Conservation (phyloP, 2,797 vertebrate species). For the Oryzias sinensis region DNA sequence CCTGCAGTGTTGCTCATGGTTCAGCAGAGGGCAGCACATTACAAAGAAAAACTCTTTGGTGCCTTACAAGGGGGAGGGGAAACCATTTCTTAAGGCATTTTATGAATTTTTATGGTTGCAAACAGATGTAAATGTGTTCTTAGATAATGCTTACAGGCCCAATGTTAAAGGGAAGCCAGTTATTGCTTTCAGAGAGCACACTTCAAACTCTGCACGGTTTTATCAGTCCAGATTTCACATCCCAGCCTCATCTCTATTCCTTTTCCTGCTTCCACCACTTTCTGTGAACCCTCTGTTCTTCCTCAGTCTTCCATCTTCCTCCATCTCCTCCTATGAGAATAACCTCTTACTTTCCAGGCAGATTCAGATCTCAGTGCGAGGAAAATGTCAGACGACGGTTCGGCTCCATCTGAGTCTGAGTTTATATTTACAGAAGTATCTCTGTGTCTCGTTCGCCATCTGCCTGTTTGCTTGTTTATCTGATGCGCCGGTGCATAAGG, state of each 20-base stretch:
- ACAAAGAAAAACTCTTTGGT: slow-evolving; percentile 2
- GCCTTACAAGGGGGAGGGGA: neutral
- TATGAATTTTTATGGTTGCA: neutral
- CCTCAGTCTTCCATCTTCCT: slow-evolving; percentile 3
- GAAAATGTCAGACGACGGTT: neutral
- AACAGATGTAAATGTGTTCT: too few species aligned
- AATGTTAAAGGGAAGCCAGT: neutral
- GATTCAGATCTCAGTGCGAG: slow-evolving; percentile 18
- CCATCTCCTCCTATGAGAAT: neutral
- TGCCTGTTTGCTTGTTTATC: slow-evolving; percentile 59
- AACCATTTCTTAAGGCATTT: neutral
- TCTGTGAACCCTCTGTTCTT: neutral
- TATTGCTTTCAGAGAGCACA: neutral
- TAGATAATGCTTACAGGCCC: neutral
- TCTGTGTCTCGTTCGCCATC: slow-evolving; percentile 37
- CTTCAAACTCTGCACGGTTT: slow-evolving; percentile 31
- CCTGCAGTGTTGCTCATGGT: neutral
- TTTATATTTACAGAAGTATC: slow-evolving; percentile 30
- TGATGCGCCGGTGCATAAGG: slow-evolving; percentile 21
- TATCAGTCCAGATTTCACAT: slow-evolving; percentile 35
- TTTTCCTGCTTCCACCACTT: neutral
- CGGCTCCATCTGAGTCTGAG: slow-evolving; percentile 33
- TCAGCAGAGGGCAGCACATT: slow-evolving; percentile 63
- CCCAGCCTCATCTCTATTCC: slow-evolving; percentile 13
- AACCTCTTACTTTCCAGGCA: neutral